phyloP scores from a whole-genome alignment of 2,797 vertebrate genomes.

The Gallinago nigripennis region DNA sequence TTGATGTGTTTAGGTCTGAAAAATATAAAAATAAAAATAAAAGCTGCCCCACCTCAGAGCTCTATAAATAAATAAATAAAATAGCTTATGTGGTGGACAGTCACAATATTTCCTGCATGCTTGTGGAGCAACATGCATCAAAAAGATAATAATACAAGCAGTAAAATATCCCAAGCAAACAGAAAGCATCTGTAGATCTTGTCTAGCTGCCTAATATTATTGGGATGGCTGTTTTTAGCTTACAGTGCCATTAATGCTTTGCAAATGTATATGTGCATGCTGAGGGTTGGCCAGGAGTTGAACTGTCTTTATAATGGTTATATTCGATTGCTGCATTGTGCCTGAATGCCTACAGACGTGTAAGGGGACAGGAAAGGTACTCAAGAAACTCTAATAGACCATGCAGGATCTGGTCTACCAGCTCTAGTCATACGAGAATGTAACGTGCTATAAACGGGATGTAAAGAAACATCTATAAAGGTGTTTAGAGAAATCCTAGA shows the following conservation, averaged over 20 bases:
- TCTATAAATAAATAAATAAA: constrained; percentile 65
- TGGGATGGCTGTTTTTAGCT: constrained; percentile 10
- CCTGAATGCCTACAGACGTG: neutral
- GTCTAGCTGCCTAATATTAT: constrained; percentile 15
- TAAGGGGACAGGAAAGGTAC: neutral
- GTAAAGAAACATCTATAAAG: constrained; percentile 15
- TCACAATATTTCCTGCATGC: constrained; percentile 50
- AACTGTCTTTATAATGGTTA: neutral
- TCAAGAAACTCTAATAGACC: neutral
- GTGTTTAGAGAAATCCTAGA: neutral
- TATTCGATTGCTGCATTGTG: constrained; percentile 12
- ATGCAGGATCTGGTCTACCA: constrained; percentile 14
- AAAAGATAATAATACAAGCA: constrained; percentile 61
- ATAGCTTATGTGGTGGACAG: neutral
- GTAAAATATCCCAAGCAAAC: constrained; percentile 73
- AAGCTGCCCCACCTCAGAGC: constrained; percentile 14
- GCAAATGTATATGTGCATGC: neutral
- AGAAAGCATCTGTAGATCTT: constrained; percentile 71
- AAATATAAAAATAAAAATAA: constrained; percentile 43
- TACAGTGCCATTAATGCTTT: constrained; percentile 20
- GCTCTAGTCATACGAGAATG: neutral
- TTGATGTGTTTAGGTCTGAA: constrained; percentile 46
- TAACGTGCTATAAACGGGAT: neutral
- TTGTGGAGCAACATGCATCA: constrained; percentile 11
- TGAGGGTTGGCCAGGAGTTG: constrained; percentile 18